A percentile compares a stretch with the other conserved stretches of the same genome.
phyloP scores from a whole-genome alignment of 2,113 vertebrate genomes.

The Hydrolagus affinis region DNA sequence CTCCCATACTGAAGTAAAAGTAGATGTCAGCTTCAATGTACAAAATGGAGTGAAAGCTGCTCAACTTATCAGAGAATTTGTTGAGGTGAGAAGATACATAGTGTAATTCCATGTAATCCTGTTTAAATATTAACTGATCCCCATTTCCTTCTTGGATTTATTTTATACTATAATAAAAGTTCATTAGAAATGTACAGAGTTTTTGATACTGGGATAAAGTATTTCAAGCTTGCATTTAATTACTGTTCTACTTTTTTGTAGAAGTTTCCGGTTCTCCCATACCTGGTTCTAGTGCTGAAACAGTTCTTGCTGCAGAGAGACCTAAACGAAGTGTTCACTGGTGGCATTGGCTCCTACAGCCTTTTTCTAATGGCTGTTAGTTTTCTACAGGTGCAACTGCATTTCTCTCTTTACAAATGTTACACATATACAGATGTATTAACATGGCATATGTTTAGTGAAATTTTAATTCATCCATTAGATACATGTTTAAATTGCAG shows the following conservation, averaged over 20 bases:
- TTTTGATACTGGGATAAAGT: not conserved
- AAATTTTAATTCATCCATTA: not conserved
- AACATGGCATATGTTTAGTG: not conserved
- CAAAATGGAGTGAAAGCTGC: slow-evolving; percentile 90
- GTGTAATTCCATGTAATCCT: not conserved
- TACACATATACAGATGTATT: not conserved
- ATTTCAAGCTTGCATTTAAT: not conserved
- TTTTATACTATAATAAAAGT: too few relatives aligned
- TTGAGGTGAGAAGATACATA: slow-evolving; percentile 66
- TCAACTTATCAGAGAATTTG: slow-evolving; percentile 92
- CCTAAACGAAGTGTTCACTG: slow-evolving; percentile 95
- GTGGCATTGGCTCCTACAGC: slow-evolving; percentile 95
- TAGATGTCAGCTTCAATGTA: slow-evolving; percentile 99
- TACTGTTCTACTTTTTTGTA: slow-evolving; percentile 50
- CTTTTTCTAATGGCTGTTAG: slow-evolving; percentile 98
- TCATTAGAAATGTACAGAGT: not conserved
- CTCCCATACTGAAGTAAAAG: slow-evolving; percentile 92
- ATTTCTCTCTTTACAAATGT: not conserved
- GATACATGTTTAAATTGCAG: not conserved
- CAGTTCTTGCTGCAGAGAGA: slow-evolving; percentile 96
- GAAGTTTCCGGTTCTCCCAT: slow-evolving; percentile 95
- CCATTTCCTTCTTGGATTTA: too few relatives aligned
- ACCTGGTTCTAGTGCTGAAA: slow-evolving; percentile 93
- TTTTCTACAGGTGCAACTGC: slow-evolving; percentile 79
- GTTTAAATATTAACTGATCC: not conserved